Conservation (phyloP, 2,888 invertebrate genomes). For the Apotomis betuletana region DNA sequence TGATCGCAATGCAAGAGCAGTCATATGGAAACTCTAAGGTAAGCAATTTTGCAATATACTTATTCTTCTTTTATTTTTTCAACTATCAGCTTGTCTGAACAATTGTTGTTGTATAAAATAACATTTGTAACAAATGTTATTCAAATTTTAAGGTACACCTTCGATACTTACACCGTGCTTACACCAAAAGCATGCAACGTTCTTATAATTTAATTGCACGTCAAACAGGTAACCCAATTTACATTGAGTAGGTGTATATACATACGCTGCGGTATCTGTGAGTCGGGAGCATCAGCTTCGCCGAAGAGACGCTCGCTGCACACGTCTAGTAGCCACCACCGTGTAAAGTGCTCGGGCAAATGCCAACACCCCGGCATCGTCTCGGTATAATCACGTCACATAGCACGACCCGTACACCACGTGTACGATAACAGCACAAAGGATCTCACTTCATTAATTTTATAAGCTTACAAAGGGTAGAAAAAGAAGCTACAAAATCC, state of each 20-base stretch:
- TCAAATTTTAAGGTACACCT: too few species aligned
- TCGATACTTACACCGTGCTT: too few species aligned
- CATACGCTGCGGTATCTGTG: conserved; percentile 78
- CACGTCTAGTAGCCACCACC: conserved; percentile 86
- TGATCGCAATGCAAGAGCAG: neutral
- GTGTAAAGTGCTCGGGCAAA: conserved; percentile 83
- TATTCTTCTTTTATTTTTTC: neutral
- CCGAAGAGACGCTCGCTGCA: conserved; percentile 82
- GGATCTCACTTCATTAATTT: conserved; percentile 12
- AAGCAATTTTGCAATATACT: neutral
- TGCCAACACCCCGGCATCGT: conserved; percentile 80
- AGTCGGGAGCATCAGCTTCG: conserved; percentile 69
- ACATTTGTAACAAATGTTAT: too few species aligned
- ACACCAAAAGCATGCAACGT: too few species aligned
- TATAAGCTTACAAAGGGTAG: neutral
- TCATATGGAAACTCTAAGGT: neutral
- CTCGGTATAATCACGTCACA: conserved; percentile 47
- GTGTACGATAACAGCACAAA: conserved; percentile 4
- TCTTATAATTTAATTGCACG: too few species aligned
- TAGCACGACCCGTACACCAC: conserved; percentile 16
- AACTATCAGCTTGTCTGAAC: neutral
- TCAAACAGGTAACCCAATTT: neutral
- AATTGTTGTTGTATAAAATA: too few species aligned
- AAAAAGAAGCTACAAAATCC: neutral
- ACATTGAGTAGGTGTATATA: conserved; percentile 38